Conservation (phyloP, 2,113 vertebrate genomes). For the Thamnaconus septentrionalis region DNA sequence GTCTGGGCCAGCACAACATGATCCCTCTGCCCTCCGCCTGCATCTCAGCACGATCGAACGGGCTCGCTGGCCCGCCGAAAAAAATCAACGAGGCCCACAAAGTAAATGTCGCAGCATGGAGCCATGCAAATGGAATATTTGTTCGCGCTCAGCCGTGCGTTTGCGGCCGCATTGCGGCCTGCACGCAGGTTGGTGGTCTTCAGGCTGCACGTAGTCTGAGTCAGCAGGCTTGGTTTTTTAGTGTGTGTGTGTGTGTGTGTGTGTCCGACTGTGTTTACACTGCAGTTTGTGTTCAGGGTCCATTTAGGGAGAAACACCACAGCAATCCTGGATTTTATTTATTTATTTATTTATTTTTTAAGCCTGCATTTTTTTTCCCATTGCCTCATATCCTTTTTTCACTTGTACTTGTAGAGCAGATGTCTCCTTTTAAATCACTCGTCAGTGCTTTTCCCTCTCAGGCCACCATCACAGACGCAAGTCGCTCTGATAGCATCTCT, state of each 20-base stretch:
- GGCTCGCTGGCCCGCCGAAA: too few relatives aligned
- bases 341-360: too few relatives aligned
- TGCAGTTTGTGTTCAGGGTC: slow-evolving; percentile 44
- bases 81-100: too few relatives aligned
- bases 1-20: slow-evolving; percentile 57
- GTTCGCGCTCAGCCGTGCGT: too few relatives aligned
- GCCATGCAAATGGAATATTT: too few relatives aligned
- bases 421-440: too few relatives aligned
- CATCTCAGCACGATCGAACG: neutral
- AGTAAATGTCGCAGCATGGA: too few relatives aligned
- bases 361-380: neutral
- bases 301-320: slow-evolving; percentile 25
- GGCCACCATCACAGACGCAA: too few relatives aligned
- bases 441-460: too few relatives aligned
- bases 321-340: neutral
- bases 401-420: neutral
- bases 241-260: slow-evolving; percentile 15
- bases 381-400: slow-evolving; percentile 2
- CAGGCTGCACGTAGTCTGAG: slow-evolving; percentile 3
- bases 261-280: slow-evolving; percentile 39
- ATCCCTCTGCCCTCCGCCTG: slow-evolving; percentile 37
- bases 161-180: too few relatives aligned
- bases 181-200: too few relatives aligned
- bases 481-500: too few relatives aligned
- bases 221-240: slow-evolving; percentile 24